Base-by-base conservation (phyloP, 1,140 invertebrate species). In the Danaus plexippus region DNA sequence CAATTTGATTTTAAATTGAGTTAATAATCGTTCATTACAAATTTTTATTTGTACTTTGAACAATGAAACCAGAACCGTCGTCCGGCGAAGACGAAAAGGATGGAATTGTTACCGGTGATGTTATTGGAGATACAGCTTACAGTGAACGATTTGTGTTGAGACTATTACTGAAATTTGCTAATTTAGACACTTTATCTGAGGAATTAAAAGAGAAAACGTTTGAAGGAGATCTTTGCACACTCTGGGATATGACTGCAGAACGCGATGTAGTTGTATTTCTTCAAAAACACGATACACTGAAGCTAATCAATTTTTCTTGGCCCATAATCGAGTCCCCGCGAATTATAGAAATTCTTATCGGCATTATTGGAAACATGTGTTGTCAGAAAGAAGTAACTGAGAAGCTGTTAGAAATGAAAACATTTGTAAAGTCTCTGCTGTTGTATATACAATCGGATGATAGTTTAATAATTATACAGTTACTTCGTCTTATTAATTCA, bases 191-290 rank as follows among this genome's bases (percentile, higher is more conserved):
- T 10, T 66, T 85, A 3, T 76, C 87, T 62, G 83, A 89, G 63
- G 79, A 88, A 64, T 66, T 86, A 45, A 85, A 87, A 72, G 82
- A 87, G 43, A 78, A 89, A 49, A 73, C 88, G 6, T 72, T 93
- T 13, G 93, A 94, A 88, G 88, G 89, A 11, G 90, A 94, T 59
- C 79, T 94, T 6, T 94, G 92, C 67, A 90, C 89, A 13, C 69
- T 95, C 1, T 95, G 93, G 94, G 93, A 95, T 64, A 94, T 94
- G 91, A 92, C 92, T 9, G 77, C 90, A 0, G 91, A 94, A 59
- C 88, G 89, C 67, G 93, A 94, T 69, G 90, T 94, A 3, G 90
- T 91, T 2, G 60, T 89, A n/a, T 91, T 91, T 70, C 80, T 94
- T 4, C 73, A 92, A 51, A 85, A 92, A 64, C 88, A 93, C 60